Evolutionary conservation across 2,797 vertebrate genomes (phyloP).

Genomic region (Synaphobranchus kaupii): DNA sequence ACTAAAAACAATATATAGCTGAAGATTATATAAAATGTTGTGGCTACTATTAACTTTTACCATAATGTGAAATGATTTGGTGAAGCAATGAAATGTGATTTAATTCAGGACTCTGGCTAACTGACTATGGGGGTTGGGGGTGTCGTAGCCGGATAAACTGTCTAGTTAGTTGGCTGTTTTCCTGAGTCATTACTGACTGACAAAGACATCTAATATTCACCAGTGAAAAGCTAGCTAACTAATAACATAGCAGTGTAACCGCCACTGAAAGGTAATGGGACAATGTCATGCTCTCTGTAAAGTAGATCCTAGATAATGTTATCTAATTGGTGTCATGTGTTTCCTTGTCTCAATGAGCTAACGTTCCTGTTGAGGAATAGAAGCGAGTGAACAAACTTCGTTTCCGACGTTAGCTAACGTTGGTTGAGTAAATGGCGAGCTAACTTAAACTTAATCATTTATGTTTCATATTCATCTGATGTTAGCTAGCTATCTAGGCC

Average conservation of each 20-base stretch:
- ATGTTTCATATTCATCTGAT: not conserved
- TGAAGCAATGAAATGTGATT: not conserved
- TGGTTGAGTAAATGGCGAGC: not conserved
- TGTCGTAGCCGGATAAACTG: not conserved
- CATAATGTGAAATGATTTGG: not conserved
- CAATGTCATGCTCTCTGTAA: not conserved
- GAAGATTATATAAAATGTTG: constrained; percentile 16
- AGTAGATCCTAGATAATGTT: not conserved
- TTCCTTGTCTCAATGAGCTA: not conserved
- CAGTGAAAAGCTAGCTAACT: not conserved
- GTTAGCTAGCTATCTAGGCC: not conserved
- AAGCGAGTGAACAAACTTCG: not conserved
- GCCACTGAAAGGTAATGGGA: not conserved
- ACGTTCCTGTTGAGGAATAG: not conserved
- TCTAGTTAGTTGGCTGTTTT: constrained; percentile 26
- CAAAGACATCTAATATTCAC: not conserved
- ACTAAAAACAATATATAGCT: constrained; percentile 17
- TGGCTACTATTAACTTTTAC: not conserved
- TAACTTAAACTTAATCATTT: not conserved
- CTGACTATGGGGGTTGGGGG: not conserved
- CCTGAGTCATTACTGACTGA: constrained; percentile 48
- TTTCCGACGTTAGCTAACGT: not conserved
- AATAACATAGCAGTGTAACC: not conserved
- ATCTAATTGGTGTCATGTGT: not conserved
- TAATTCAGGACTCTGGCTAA: not conserved